Conservation (phyloP, 1,140 invertebrate genomes). For the Leptopilina boulardi region DNA sequence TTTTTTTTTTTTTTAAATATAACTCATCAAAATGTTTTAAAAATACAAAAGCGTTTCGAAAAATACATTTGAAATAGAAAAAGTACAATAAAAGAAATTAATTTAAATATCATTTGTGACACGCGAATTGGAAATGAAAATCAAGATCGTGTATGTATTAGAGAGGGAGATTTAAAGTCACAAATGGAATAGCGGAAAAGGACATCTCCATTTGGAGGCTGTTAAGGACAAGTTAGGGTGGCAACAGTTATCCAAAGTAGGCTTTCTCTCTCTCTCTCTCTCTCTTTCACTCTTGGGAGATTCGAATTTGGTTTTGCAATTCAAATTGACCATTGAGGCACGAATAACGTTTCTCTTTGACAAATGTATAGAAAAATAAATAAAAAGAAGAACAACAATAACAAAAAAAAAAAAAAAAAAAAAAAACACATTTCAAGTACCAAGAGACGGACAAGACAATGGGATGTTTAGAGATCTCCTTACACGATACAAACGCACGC, state of each 20-base stretch:
- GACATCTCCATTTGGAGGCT: slow-evolving; percentile 56
- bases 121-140: not conserved
- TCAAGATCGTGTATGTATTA: slow-evolving; percentile 23
- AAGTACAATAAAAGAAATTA: too few relatives aligned
- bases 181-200: slow-evolving; percentile 57
- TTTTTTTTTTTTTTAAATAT: too few relatives aligned
- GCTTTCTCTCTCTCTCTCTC: too few relatives aligned
- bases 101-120: too few relatives aligned
- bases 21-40: too few relatives aligned
- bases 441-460: slow-evolving; percentile 70
- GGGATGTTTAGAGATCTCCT: slow-evolving; percentile 69
- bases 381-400: not conserved
- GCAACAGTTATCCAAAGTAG: slow-evolving; percentile 60
- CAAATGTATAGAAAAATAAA: slow-evolving; percentile 56
- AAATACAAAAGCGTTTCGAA: too few relatives aligned
- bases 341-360: slow-evolving; percentile 60
- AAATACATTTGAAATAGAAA: too few relatives aligned
- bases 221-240: slow-evolving; percentile 50
- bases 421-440: slow-evolving; percentile 52
- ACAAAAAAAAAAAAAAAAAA: not conserved
- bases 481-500: slow-evolving; percentile 67
- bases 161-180: slow-evolving; percentile 44
- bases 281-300: too few relatives aligned
- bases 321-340: too few relatives aligned
- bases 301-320: slow-evolving; percentile 63